Percentiles rank a stretch among this genome's conserved stretches.
phyloP scores from a whole-genome alignment of 2,113 vertebrate genomes.

The Aplodontia rufa region DNA sequence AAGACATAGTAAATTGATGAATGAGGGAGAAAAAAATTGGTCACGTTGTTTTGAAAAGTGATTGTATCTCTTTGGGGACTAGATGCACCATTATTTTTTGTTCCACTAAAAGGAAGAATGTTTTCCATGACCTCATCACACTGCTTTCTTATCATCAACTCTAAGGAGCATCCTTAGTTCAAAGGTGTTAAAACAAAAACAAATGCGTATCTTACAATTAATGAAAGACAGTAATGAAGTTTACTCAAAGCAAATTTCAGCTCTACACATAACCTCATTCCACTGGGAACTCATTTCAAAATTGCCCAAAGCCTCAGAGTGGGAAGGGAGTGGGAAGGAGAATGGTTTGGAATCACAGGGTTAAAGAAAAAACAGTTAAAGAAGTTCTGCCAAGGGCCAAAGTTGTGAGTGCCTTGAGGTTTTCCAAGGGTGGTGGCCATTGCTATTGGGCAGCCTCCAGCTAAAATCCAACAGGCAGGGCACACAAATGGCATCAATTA shows the following conservation, averaged over 20 bases:
- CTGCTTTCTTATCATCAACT: neutral
- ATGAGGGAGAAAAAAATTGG: neutral
- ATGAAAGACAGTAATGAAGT: neutral
- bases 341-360: neutral
- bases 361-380: neutral
- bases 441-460: conserved; percentile 26
- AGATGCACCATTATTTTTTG: neutral
- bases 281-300: conserved; percentile 13
- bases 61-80: neutral
- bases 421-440: conserved; percentile 48
- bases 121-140: conserved; percentile 6
- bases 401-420: conserved; percentile 60
- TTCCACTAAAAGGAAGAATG: neutral
- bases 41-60: neutral
- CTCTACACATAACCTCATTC: neutral
- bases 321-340: neutral
- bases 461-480: conserved; percentile 54
- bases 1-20: neutral
- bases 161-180: neutral
- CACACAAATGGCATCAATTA: conserved; percentile 73
- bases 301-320: conserved; percentile 8
- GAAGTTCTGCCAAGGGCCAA: conserved; percentile 51
- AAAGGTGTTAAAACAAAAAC: neutral
- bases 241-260: conserved; percentile 5
- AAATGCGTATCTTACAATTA: neutral